A percentile compares a stretch with the other conserved stretches of the same genome.
phyloP scores from a whole-genome alignment of 2,888 invertebrate genomes.

The Tiliacea citrago region DNA sequence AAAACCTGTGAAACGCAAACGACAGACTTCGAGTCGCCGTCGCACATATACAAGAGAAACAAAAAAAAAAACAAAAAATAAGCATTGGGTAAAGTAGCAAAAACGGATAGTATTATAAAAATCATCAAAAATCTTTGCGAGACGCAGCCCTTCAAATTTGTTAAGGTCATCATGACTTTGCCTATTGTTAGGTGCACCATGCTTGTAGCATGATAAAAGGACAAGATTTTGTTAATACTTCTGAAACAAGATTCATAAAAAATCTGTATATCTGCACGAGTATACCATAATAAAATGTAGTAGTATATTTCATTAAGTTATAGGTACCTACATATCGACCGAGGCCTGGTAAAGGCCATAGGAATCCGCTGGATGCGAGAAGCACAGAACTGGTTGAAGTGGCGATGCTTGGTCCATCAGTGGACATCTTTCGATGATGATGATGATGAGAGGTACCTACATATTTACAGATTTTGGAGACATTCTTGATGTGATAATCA shows the following conservation, averaged over 20 bases:
- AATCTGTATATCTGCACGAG: neutral
- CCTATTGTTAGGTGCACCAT: conserved; percentile 64
- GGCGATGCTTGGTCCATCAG: too few species aligned
- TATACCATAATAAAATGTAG: neutral
- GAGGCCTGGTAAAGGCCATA: too few species aligned
- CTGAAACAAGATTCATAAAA: neutral
- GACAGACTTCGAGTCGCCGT: conserved; percentile 86
- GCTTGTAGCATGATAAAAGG: neutral
- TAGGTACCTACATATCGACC: neutral
- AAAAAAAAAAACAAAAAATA: conserved; percentile 67
- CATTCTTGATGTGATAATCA: neutral
- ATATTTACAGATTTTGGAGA: neutral
- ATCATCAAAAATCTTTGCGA: conserved; percentile 70
- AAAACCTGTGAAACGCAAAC: conserved; percentile 69
- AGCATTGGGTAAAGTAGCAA: conserved; percentile 74
- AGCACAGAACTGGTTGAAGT: too few species aligned
- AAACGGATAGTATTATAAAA: conserved; percentile 71
- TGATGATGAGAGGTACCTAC: neutral
- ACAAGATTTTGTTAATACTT: neutral
- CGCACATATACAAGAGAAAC: conserved; percentile 71
- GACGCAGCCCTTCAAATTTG: conserved; percentile 74
- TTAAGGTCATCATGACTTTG: conserved; percentile 85
- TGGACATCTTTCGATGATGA: too few species aligned
- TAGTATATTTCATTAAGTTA: neutral
- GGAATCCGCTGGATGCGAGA: too few species aligned